A percentile compares a stretch with the other conserved stretches of the same genome.
phyloP scores from a whole-genome alignment of 2,113 vertebrate genomes.

The Uria aalge region DNA sequence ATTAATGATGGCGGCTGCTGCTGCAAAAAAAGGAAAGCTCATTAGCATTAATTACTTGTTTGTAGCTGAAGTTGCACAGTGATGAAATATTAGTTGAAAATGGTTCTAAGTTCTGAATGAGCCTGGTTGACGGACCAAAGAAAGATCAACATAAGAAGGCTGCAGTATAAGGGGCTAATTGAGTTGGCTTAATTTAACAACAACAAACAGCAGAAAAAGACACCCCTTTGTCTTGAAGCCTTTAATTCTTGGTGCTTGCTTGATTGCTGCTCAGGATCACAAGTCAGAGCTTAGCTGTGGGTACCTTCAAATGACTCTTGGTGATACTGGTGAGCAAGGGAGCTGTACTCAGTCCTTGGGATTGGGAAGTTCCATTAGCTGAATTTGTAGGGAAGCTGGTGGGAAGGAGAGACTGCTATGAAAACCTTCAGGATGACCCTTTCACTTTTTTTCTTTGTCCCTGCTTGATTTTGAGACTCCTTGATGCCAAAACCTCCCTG shows the following conservation, averaged over 20 bases:
- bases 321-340: background rate
- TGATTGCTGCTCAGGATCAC: background rate
- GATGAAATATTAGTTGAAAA: constrained; percentile 42
- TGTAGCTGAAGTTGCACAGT: constrained; percentile 36
- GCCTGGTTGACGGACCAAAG: constrained; percentile 37
- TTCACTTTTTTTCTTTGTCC: background rate
- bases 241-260: background rate
- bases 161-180: constrained; percentile 17
- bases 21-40: background rate
- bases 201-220: background rate
- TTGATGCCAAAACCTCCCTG: background rate
- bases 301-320: background rate
- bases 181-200: constrained; percentile 35
- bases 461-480: background rate
- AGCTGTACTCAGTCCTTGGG: background rate
- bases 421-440: background rate
- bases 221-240: background rate
- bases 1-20: constrained; percentile 55
- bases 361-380: background rate
- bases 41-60: constrained; percentile 67
- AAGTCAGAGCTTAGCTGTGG: background rate
- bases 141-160: constrained; percentile 13
- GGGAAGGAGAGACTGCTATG: background rate
- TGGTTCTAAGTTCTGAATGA: constrained; percentile 8
- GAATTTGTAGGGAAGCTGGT: background rate